Base-by-base conservation (phyloP, 2,888 invertebrate species). In the Nemotelus nigrinus region DNA sequence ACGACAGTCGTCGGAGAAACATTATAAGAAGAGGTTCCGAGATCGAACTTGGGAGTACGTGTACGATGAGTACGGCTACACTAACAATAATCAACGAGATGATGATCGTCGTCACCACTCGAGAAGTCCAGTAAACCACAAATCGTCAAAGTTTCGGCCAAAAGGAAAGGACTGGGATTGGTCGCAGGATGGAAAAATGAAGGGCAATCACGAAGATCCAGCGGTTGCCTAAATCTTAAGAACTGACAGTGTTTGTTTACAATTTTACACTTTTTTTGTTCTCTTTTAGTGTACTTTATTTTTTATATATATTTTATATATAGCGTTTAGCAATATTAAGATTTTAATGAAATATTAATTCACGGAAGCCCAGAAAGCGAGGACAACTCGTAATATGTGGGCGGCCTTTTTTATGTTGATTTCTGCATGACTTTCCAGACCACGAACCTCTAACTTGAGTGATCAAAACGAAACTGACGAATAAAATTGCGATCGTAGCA, bases 11-110 rank as follows among this genome's bases (percentile, higher is more conserved):
- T 88, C 89, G 0, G 91, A 91, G 82, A 90, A 90, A 81, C 94
- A 94, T 87, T 95, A 94, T 87, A 95, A 95, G 88, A 95, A 95
- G 89, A 94, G 94, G 84, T 93, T 93, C 88, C 94, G 94, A 88
- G 93, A 93, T 91, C 84, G 93, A 90, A 88, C 91, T 89, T 85
- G 92, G 92, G 92, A 90, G 88, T 87, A 85, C 78, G 86, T 86
- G 79, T 85, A 85, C 77, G 86, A 83, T 78, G 86, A 86, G 78
- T 85, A 77, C 48, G 88, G 88, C 80, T 80, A 71, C 78, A 79
- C 74, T 41, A 72, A 72, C 72, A 70, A 77, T 55, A 67, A 76
- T 76, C 77, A 77, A 47, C 68, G 53, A 43, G 71, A 60, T 8
- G 74, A 45, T 8, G 78, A 58, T 39, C n/a, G 60, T 3, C 72